Conservation (phyloP, 1,140 invertebrate genomes). For the Caenorhabditis briggsae region DNA sequence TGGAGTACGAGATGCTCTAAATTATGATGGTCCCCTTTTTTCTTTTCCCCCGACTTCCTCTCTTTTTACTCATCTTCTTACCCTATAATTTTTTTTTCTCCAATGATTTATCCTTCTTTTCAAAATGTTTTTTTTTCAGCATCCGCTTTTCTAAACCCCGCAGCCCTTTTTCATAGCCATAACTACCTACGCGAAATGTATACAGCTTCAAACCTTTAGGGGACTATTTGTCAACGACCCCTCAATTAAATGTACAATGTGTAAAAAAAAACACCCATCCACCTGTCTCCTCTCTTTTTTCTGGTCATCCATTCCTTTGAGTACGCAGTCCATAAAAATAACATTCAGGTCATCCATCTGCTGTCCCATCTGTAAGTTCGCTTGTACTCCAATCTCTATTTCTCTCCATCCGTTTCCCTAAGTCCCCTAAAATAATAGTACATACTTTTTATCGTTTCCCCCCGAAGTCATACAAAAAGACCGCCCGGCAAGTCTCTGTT, state of each 20-base stretch:
- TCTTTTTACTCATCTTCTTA: not conserved
- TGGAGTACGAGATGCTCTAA: constrained; percentile 41
- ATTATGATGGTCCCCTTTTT: not conserved
- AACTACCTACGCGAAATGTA: not conserved
- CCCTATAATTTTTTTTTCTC: not conserved
- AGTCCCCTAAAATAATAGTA: not conserved
- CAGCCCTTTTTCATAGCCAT: not conserved
- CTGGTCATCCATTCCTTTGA: constrained; percentile 21
- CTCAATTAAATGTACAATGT: constrained; percentile 8
- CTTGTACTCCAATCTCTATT: constrained; percentile 43
- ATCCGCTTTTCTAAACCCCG: not conserved
- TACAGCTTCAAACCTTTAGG: not conserved
- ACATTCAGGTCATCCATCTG: constrained; percentile 49
- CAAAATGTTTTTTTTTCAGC: not conserved
- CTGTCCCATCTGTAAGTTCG: constrained; percentile 50
- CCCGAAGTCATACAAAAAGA: too few relatives aligned
- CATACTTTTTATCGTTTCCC: constrained; percentile 26
- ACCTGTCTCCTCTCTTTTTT: not conserved
- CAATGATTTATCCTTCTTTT: not conserved
- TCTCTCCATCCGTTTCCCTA: not conserved
- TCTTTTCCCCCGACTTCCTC: not conserved
- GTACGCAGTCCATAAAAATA: constrained; percentile 27
- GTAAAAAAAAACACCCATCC: constrained; percentile 2
- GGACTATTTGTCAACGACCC: not conserved
- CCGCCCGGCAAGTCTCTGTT: not conserved